Base-by-base conservation (phyloP, 2,888 invertebrate species). In the Pyrocoelia pectoralis region DNA sequence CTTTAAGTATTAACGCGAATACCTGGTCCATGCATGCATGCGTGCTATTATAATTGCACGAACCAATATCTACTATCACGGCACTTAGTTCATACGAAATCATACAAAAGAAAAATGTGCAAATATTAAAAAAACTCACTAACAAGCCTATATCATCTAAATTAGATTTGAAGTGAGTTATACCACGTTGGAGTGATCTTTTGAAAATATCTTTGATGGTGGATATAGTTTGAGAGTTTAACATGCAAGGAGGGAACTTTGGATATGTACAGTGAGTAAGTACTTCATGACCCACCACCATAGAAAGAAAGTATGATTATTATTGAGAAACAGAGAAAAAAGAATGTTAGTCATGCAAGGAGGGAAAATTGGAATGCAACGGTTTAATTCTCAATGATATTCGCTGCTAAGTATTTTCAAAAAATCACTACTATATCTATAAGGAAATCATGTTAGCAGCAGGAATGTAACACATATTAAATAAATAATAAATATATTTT, bases 11-110 rank as follows among this genome's bases (percentile, higher is more conserved):
- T 74, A 66, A 40, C 64, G 19, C 50, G 74, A 80, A 81, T 81
- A 81, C 80, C 79, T 73, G 79, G 79, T 73, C 79, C 77, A 80
- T 78, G 71, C 77, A 76, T 72, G 72, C 73, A 73, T 74, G 74
- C 74, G 79, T 77, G 79, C 78, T 71, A 60, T 33, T 63, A 68
- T 33, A 68, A 69, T 56, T 40, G 46, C 55, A 68, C 56, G 67
- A 65, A 66, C 63, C 59, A 52, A 65, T 33, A 33, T 33, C 10
- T 33, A 33, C n/a, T 4, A 33, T 8, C 2, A 33, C 9, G n/a
- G n/a, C 8, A n/a, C 43, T 61, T n/a, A 48, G 65, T 54, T 61
- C 61, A 58, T 51, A 58, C 52, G 43, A 19, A 17, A 49, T 28
- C 40, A 9, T 41, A 60, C 55, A 55, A 49, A 24, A 24, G 24